Evolutionary conservation across 2,888 invertebrate genomes (phyloP).

Genomic region (Pyrrhia umbra): DNA sequence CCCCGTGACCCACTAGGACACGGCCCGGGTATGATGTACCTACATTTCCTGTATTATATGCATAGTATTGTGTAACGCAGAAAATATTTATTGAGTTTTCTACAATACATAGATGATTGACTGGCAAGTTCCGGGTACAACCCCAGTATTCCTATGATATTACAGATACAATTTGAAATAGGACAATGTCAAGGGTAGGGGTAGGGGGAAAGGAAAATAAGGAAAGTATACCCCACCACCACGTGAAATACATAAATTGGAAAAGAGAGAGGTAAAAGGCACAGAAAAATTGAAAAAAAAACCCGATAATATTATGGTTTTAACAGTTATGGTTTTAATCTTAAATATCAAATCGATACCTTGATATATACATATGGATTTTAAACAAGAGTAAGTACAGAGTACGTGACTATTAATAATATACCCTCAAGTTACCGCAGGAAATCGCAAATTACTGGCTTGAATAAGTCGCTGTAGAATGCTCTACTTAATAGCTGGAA

Average conservation of each 20-base stretch:
- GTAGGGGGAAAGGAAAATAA: not conserved
- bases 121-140: too few species aligned
- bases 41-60: slow-evolving; percentile 37
- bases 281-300: not conserved
- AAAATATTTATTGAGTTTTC: not conserved
- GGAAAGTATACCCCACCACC: not conserved
- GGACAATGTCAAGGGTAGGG: too few species aligned
- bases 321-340: not conserved
- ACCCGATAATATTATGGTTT: too few species aligned
- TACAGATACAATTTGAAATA: too few species aligned
- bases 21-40: slow-evolving; percentile 34
- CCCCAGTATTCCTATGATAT: too few species aligned
- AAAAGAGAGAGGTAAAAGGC: not conserved
- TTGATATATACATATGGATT: slow-evolving; percentile 23
- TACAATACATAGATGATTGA: too few species aligned
- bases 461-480: slow-evolving; percentile 25
- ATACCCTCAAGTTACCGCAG: slow-evolving; percentile 29
- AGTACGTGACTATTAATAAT: slow-evolving; percentile 10
- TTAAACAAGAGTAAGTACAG: slow-evolving; percentile 9
- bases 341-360: not conserved
- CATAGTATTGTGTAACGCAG: slow-evolving; percentile 3
- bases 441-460: slow-evolving; percentile 42
- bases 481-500: slow-evolving; percentile 26
- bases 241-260: not conserved
- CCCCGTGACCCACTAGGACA: slow-evolving; percentile 69